A percentile compares a stretch with the other conserved stretches of the same genome.
Conservation (phyloP, 1,140 invertebrate genomes). For the Caenorhabditis inopinata region DNA sequence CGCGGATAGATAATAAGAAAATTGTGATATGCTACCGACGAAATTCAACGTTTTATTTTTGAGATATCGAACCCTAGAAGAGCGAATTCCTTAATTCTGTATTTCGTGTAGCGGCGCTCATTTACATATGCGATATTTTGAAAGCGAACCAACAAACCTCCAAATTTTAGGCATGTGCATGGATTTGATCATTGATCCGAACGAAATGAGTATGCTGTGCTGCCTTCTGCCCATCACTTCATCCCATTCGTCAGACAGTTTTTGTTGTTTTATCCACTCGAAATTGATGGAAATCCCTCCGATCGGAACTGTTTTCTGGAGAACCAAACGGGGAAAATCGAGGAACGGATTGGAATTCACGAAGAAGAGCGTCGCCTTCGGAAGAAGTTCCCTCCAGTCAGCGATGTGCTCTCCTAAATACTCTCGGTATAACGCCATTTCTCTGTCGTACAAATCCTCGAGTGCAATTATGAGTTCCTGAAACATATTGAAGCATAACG, state of each 20-base stretch:
- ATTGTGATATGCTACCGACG: too few relatives aligned
- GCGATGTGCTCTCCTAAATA: not conserved
- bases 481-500: too few relatives aligned
- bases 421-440: not conserved
- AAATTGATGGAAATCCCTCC: constrained; percentile 37
- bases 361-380: constrained; percentile 6
- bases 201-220: constrained; percentile 45
- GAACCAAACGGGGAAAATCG: constrained; percentile 16
- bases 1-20: too few relatives aligned
- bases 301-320: constrained; percentile 37
- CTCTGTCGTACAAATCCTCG: not conserved
- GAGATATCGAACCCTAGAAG: too few relatives aligned
- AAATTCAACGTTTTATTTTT: too few relatives aligned
- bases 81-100: too few relatives aligned
- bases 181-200: constrained; percentile 48
- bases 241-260: constrained; percentile 2
- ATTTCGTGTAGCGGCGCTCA: too few relatives aligned
- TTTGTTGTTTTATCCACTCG: not conserved
- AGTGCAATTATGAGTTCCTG: not conserved
- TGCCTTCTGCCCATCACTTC: constrained; percentile 14
- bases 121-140: too few relatives aligned
- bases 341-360: constrained; percentile 38
- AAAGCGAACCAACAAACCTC: too few relatives aligned
- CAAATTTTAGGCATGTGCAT: constrained; percentile 42
- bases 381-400: constrained; percentile 13